phyloP scores from a whole-genome alignment of 2,797 vertebrate genomes.

The Rhinogobio ventralis region DNA sequence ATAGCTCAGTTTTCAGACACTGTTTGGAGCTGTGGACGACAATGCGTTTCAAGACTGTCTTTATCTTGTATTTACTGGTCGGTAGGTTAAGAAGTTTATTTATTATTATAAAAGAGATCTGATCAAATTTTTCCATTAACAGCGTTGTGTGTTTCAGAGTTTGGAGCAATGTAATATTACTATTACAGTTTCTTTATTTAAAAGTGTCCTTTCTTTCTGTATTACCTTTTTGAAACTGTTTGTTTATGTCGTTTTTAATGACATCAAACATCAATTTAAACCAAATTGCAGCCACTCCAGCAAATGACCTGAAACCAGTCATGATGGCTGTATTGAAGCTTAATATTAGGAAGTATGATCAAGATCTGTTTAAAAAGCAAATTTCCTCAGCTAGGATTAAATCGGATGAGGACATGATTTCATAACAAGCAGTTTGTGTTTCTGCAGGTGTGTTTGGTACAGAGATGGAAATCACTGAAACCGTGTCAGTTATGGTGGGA shows the following conservation, averaged over 20 bases:
- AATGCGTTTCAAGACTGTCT: background rate
- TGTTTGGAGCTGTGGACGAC: background rate
- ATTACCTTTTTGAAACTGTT: background rate
- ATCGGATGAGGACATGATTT: background rate
- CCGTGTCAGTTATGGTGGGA: constrained; percentile 13
- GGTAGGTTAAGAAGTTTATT: background rate
- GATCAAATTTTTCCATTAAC: background rate
- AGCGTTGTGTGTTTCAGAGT: background rate
- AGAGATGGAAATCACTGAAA: background rate
- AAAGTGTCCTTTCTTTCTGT: background rate
- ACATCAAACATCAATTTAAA: too few species aligned
- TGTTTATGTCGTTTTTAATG: background rate
- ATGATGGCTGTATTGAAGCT: background rate
- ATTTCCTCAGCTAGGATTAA: background rate
- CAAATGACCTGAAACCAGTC: background rate
- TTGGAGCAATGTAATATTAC: background rate
- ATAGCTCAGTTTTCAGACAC: background rate
- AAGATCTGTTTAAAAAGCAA: background rate
- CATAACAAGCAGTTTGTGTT: background rate
- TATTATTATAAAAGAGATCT: too few species aligned
- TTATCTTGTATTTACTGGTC: background rate
- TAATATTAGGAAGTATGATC: background rate
- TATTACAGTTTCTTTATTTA: background rate
- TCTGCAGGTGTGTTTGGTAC: constrained; percentile 16
- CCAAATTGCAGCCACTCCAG: background rate